phyloP scores from a whole-genome alignment of 2,113 vertebrate species.

The Ameiurus melas region DNA sequence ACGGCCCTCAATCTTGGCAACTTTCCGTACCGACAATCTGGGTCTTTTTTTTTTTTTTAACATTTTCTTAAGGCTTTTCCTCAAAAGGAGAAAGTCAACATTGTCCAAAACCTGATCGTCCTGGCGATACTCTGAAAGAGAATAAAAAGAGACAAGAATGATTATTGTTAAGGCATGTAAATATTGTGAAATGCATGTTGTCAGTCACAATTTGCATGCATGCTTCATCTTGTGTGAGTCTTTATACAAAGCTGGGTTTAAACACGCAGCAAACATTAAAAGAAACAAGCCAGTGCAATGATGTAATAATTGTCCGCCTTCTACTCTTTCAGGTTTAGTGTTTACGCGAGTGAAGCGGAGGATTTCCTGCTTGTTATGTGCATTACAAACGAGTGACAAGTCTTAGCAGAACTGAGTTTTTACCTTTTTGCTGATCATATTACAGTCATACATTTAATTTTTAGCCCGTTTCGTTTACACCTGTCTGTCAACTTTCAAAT shows the following conservation, averaged over 20 bases:
- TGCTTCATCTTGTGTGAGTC: not conserved
- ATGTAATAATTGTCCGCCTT: conserved; percentile 22
- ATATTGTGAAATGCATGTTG: not conserved
- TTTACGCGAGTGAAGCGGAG: not conserved
- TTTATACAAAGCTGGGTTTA: not conserved
- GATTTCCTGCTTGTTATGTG: not conserved
- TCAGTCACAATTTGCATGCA: conserved; percentile 1
- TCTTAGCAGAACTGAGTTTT: not conserved
- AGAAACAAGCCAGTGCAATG: conserved; percentile 12
- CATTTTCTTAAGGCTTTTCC: conserved; percentile 49
- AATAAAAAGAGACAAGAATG: conserved; percentile 37
- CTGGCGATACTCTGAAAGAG: conserved; percentile 57
- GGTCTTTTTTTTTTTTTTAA: conserved; percentile 48
- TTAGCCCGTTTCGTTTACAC: not conserved
- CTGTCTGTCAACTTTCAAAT: not conserved
- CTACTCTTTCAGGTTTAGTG: conserved; percentile 19
- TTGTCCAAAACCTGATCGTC: conserved; percentile 66
- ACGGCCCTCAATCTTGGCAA: conserved; percentile 64
- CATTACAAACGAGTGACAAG: not conserved
- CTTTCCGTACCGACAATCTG: conserved; percentile 70
- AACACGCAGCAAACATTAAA: not conserved
- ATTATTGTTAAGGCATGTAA: conserved; percentile 19
- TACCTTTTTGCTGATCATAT: not conserved
- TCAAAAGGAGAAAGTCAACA: conserved; percentile 63
- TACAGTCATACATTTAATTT: not conserved